phyloP scores from a whole-genome alignment of 2,113 vertebrate species.

The Solenodon paradoxus region DNA sequence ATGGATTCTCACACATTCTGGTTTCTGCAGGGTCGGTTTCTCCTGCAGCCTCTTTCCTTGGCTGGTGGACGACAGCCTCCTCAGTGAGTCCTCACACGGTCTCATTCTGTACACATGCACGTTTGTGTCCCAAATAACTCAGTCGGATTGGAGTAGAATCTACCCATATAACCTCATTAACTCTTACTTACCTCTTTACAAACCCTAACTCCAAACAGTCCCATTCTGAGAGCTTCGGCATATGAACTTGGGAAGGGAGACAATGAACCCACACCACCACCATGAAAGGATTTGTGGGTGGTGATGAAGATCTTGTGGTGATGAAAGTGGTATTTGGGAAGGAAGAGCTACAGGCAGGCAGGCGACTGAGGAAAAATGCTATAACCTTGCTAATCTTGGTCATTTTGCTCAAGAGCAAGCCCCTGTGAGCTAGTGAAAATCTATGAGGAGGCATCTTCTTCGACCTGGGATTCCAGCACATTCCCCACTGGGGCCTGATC shows the following conservation, averaged over 20 bases:
- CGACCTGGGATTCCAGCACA: not conserved
- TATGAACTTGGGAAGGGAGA: not conserved
- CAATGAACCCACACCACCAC: not conserved
- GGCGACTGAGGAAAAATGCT: not conserved
- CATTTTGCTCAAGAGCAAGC: not conserved
- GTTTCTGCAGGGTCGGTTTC: not conserved
- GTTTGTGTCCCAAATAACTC: not conserved
- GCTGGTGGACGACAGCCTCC: not conserved
- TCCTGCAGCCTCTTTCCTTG: not conserved
- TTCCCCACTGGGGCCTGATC: not conserved
- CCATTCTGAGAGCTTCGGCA: not conserved
- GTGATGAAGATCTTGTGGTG: too few relatives aligned
- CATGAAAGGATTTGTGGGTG: too few relatives aligned
- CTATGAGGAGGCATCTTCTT: not conserved
- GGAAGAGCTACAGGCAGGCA: not conserved
- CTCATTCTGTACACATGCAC: not conserved
- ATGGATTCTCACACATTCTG: fast-evolving
- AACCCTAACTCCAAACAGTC: not conserved
- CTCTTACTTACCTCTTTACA: not conserved
- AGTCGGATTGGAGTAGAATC: not conserved
- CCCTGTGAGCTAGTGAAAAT: not conserved
- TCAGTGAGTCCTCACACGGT: not conserved
- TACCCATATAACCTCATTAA: too few relatives aligned
- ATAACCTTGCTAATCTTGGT: too few relatives aligned
- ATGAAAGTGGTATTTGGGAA: not conserved